Evolutionary conservation across 2,797 vertebrate genomes (phyloP).

Genomic region (Darevskia nairensis): DNA sequence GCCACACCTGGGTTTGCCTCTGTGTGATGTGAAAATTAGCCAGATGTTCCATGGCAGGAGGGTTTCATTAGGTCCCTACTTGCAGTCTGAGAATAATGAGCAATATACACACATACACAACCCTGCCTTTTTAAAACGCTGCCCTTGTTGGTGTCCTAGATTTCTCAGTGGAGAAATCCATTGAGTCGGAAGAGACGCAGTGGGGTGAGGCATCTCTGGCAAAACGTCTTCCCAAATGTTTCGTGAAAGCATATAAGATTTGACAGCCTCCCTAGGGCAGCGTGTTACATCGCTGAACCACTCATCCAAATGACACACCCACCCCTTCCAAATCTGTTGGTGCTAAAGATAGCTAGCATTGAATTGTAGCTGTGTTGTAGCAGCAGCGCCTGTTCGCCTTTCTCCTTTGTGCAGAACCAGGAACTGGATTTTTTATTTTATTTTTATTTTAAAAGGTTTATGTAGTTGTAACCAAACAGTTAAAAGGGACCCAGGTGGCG

Average conservation of each 20-base stretch:
- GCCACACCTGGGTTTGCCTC: neutral
- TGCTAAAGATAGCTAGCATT: neutral
- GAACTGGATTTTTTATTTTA: neutral
- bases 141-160: neutral
- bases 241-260: neutral
- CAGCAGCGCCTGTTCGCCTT: neutral
- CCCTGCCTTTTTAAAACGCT: neutral
- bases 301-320: neutral
- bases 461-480: neutral
- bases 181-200: neutral
- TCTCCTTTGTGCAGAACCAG: neutral
- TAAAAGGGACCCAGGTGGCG: neutral
- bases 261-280: slow-evolving; percentile 24
- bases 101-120: too few relatives aligned
- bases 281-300: neutral
- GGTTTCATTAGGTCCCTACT: neutral
- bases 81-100: neutral
- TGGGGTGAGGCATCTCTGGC: neutral
- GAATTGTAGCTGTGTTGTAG: neutral
- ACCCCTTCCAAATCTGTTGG: neutral
- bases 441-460: neutral
- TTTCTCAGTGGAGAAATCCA: neutral
- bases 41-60: neutral
- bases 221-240: neutral
- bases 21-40: neutral